Base-by-base conservation (phyloP, 1,140 invertebrate genomes). In the Drosophila funebris region DNA sequence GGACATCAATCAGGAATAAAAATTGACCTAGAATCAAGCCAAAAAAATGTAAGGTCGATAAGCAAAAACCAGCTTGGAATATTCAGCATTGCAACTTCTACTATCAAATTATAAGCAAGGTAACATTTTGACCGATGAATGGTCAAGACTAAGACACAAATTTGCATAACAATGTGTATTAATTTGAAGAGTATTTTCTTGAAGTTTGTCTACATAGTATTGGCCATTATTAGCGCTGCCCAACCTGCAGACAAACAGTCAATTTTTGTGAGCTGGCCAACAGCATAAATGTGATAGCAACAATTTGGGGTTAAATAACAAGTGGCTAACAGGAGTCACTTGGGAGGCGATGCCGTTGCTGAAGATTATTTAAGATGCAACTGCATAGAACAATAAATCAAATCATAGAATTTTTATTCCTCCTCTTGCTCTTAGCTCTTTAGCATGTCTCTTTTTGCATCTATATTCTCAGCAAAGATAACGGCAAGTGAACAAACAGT, bases 371-470 rank as follows among this genome's bases (percentile, higher is more conserved):
- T 82, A 87, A 87, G 54, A 73, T 73, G 50, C 71, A 76, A 58
- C 44, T 87, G 78, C 71, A 82, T 76, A 60, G 62, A 56, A 50
- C 48, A 57, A 79, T 88, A 87, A 83, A 87, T 88, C 83, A 88
- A 87, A 73, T 72, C 14, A 63, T 43, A 53, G 36, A 39, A 46
- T 56, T 77, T 81, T 78, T 16, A 4, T 37, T 43, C 24, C 29
- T 2, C n/a, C 36, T 16, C 37, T 43, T 7, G 2, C 8, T 41
- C 13, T 11, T 14, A 7, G 4, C 13, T 2, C 8, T 1, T 41
- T 18, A 7, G 8, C 0, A 11, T 14, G 18, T 22, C 11, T 29
- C 24, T 14, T 7, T 31, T 9, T n/a, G n/a, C 9, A 8, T 3
- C 37, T 31, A 3, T 44, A 39, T 13, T 16, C 43, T 13, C 8